Evolutionary conservation across 2,888 invertebrate genomes (phyloP), one percentile per base, ranked within the genome.

Genomic region (Ochropleura plecta): DNA sequence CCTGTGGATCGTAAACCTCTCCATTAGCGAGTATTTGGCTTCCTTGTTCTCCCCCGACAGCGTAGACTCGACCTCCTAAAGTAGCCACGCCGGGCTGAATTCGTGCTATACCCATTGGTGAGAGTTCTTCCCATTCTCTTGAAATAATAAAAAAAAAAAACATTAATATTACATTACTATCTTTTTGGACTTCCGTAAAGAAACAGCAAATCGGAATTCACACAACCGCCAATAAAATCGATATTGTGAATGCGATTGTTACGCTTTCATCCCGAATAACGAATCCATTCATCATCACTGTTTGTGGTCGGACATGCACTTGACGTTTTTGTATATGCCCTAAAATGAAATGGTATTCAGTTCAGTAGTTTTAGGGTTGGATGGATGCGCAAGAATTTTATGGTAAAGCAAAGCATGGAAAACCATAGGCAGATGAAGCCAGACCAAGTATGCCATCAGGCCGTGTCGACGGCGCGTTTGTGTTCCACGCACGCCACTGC

Each of bases 11-110:
- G 90, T 98, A 98, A 83, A 98, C 98, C 92, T 99, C 99, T 62
- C 99, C 99, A 90, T 98, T 98, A 18, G 98, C 98, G 63, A 98
- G 96, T 89, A 99, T 99, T 91, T 98, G 98, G 63, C 98, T 98
- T 81, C 98, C 99, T 85, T 98, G 97, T 93, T 99, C 99, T 9
- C 99, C 99, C 30, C 99, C 99, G 5, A 99, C 98, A 0, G 98
- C 99, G 93, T 98, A 99, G 76, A 99, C 98, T 85, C 98, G 97
- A 0, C 99, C 98, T 89, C 98, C 98, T 57, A 99, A 91, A 12
- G 98, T 97, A 1, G 98, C 98, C 8, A 98, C 98, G 18, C 99
- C 99, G 0, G 99, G 99, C 85, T 99, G 97, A 88, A 99, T 98
- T 70, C 99, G 97, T 5, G 98, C 98, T 86, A 98, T 98, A 70